phyloP scores from a whole-genome alignment of 2,113 vertebrate genomes.

The Gadus chalcogrammus region DNA sequence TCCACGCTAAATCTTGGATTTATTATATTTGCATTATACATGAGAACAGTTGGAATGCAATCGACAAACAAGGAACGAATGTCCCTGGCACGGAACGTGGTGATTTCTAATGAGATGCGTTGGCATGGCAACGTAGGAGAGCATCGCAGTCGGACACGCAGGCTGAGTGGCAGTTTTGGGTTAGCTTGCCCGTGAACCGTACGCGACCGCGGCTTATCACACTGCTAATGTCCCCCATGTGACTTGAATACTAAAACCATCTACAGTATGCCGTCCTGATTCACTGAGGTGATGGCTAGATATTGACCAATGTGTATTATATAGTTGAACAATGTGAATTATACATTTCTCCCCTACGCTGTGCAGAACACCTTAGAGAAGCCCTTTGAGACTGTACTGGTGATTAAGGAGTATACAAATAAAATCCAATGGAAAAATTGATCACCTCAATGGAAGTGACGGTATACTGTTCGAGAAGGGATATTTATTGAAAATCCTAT shows the following conservation, averaged over 20 bases:
- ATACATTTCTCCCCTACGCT: too few species aligned
- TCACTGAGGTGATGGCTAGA: too few species aligned
- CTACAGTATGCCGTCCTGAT: too few species aligned
- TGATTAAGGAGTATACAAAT: too few species aligned
- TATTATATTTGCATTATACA: conserved; percentile 26
- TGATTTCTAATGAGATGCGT: conserved; percentile 63
- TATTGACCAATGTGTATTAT: too few species aligned
- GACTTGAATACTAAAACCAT: conserved; percentile 17
- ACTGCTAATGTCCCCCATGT: conserved; percentile 31
- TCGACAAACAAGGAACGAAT: conserved; percentile 29
- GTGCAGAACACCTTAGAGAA: too few species aligned
- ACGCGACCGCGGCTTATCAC: conserved; percentile 47
- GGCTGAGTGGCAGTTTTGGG: conserved; percentile 71
- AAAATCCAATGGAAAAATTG: too few species aligned
- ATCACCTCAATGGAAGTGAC: too few species aligned
- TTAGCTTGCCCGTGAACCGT: conserved; percentile 49
- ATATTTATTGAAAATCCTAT: conserved; percentile 23
- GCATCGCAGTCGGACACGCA: conserved; percentile 50
- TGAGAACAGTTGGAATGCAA: conserved; percentile 29
- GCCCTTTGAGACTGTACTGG: too few species aligned
- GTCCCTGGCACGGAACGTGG: conserved; percentile 43
- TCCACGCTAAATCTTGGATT: too few species aligned
- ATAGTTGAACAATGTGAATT: too few species aligned
- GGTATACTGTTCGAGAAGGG: neutral
- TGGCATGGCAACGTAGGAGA: conserved; percentile 57